Conservation (phyloP, 2,113 vertebrate species). For the Saccopteryx bilineata region DNA sequence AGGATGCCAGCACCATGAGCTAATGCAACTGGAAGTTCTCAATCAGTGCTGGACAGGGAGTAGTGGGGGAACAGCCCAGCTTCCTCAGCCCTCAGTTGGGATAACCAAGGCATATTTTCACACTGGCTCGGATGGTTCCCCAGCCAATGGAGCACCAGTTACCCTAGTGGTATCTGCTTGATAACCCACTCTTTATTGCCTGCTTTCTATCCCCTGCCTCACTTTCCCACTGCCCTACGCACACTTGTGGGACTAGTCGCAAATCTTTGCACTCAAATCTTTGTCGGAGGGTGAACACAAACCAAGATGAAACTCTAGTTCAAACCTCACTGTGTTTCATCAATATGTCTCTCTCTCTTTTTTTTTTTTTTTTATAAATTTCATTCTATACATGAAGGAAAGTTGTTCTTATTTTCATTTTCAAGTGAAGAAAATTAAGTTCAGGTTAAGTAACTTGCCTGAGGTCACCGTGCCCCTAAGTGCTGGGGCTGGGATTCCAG, state of each 20-base stretch:
- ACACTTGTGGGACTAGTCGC: not conserved
- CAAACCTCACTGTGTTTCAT: not conserved
- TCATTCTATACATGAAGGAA: not conserved
- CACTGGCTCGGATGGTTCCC: fast-evolving
- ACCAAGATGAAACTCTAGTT: not conserved
- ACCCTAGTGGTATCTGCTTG: not conserved
- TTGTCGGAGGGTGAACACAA: not conserved
- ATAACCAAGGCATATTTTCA: not conserved
- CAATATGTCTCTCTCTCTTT: not conserved
- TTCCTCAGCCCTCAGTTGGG: not conserved
- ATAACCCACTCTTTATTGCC: not conserved
- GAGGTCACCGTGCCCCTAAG: not conserved
- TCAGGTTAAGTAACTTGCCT: not conserved
- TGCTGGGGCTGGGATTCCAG: not conserved
- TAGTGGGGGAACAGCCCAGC: not conserved
- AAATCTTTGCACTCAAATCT: not conserved
- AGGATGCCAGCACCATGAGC: fast-evolving
- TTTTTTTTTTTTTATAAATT: not conserved
- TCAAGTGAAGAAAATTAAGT: not conserved
- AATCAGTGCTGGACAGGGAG: not conserved
- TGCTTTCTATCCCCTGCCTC: not conserved
- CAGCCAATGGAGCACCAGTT: not conserved
- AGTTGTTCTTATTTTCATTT: not conserved
- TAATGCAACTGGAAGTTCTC: not conserved
- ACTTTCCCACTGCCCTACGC: not conserved